A percentile compares a stretch with the other conserved stretches of the same genome.
Evolutionary conservation across 92 coral and sea anemone species (phyloP).

Genomic region (Plumapathes pennacea): DNA sequence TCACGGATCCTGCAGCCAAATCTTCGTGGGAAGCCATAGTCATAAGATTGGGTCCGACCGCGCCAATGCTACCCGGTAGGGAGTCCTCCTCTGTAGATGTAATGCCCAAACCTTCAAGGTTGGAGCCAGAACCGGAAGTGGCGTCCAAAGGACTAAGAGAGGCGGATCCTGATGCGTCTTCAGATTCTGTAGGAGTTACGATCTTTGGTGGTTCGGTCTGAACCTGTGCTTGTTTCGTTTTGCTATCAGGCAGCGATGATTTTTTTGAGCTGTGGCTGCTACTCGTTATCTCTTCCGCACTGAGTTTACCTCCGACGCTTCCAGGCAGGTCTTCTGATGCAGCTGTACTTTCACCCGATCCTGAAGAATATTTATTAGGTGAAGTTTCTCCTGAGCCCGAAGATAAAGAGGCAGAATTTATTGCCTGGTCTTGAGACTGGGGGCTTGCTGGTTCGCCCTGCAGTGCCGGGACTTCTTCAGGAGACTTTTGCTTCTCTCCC

Average conservation of each 20-base stretch:
- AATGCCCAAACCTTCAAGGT: conserved; percentile 5
- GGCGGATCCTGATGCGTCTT: conserved; percentile 27
- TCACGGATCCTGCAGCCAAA: conserved; percentile 52
- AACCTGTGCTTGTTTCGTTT: no score
- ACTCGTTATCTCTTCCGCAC: not conserved
- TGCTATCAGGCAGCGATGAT: not conserved
- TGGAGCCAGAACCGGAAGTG: conserved; percentile 11
- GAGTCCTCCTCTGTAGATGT: conserved; percentile 52
- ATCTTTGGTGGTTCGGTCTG: no score
- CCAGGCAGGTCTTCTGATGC: conserved; percentile 21
- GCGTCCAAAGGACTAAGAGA: not conserved
- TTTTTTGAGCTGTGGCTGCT: conserved; percentile 11
- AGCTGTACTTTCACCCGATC: conserved; percentile 19
- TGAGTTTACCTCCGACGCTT: conserved; percentile 27
- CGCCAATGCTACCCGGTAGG: conserved; percentile 94
- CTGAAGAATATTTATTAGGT: not conserved
- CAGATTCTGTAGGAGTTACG: not conserved
- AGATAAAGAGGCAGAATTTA: no score
- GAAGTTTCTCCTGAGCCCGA: no score
- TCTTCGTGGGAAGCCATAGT: conserved; percentile 75
- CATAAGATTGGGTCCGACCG: conserved; percentile 87
- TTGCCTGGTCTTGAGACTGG: no score
- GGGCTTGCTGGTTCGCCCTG: no score
- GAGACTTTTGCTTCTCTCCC: no score
- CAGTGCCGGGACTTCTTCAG: no score